Conservation (phyloP, 2,888 invertebrate genomes). For the Ellobium chinense region DNA sequence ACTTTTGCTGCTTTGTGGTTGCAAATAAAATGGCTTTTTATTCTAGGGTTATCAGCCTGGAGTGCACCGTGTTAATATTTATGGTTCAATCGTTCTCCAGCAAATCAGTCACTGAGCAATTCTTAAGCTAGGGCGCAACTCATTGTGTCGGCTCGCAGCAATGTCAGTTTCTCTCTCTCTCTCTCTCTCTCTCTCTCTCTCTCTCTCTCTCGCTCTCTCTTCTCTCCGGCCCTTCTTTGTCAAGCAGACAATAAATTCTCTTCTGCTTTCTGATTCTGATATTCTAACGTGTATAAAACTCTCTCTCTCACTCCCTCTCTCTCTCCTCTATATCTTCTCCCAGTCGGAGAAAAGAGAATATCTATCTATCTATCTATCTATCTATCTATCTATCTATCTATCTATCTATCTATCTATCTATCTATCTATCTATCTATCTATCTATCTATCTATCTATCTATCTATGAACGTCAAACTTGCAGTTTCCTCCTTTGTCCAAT, state of each 20-base stretch:
- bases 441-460: slow-evolving; percentile 21
- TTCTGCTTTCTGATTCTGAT: not conserved
- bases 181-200: not conserved
- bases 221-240: not conserved
- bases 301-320: not conserved
- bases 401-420: not conserved
- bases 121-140: too few species aligned
- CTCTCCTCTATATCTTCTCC: not conserved
- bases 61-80: too few species aligned
- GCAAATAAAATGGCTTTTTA: too few species aligned
- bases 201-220: not conserved
- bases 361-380: slow-evolving; percentile 22
- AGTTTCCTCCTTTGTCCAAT: too few species aligned
- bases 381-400: slow-evolving; percentile 11
- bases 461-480: too few species aligned
- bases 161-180: not conserved
- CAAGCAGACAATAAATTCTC: not conserved
- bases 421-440: slow-evolving; percentile 9
- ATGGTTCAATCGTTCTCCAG: too few species aligned
- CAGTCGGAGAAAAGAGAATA: not conserved
- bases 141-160: too few species aligned
- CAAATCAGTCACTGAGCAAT: too few species aligned
- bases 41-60: too few species aligned
- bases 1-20: too few species aligned
- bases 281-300: not conserved